These are phyloP conservation scores for Sardina pilchardus DNA, from an alignment of 2,113 vertebrate species.

Conservation along the genomic window DNA sequence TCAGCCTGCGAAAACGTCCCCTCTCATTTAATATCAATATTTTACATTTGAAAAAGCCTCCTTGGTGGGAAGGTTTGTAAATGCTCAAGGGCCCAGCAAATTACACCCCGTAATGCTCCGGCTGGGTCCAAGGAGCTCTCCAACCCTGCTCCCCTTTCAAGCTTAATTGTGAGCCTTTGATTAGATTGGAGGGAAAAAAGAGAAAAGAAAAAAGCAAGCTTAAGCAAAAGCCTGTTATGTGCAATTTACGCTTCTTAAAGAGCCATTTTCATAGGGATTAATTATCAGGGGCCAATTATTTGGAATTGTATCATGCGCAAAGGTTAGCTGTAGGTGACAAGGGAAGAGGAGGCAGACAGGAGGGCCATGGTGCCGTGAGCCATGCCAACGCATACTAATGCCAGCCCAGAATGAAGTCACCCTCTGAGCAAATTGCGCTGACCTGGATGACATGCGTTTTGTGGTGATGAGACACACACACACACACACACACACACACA, in stretches of 20 bases:
- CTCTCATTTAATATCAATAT: constrained; percentile 39
- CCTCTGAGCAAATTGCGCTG: constrained; percentile 60
- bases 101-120: constrained; percentile 40
- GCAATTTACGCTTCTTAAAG: constrained; percentile 59
- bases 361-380: constrained; percentile 41
- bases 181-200: constrained; percentile 39
- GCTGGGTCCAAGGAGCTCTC: constrained; percentile 35
- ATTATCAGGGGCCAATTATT: constrained; percentile 64
- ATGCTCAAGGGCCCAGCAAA: constrained; percentile 31
- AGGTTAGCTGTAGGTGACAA: constrained; percentile 62
- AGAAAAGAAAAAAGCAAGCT: constrained; percentile 35
- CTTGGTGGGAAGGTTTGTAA: constrained; percentile 35
- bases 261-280: constrained; percentile 58
- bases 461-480: constrained; percentile 46
- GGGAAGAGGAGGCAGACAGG: constrained; percentile 54
- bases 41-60: constrained; percentile 41
- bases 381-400: constrained; percentile 53
- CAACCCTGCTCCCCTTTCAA: constrained; percentile 30
- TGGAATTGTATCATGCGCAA: constrained; percentile 60
- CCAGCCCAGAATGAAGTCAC: constrained; percentile 57
- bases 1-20: constrained; percentile 2
- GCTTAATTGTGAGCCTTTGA: constrained; percentile 53
- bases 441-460: constrained; percentile 55
- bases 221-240: constrained; percentile 54
- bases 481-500: constrained; percentile 5